phyloP scores from a whole-genome alignment of 2,888 invertebrate genomes.

The Idaea biselata region DNA sequence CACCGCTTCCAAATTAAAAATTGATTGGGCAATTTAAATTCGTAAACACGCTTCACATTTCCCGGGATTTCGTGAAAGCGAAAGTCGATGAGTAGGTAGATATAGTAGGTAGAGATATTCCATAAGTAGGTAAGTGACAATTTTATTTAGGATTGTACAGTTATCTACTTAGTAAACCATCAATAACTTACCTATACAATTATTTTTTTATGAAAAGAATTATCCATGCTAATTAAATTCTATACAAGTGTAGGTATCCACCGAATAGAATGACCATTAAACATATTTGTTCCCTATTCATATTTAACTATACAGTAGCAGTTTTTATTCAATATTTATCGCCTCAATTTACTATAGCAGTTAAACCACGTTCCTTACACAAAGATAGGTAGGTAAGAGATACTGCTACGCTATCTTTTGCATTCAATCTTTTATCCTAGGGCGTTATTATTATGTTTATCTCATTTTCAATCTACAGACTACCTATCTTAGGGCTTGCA shows the following conservation, averaged over 20 bases:
- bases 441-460: not conserved
- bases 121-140: not conserved
- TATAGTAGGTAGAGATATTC: slow-evolving; percentile 14
- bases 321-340: not conserved
- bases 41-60: slow-evolving; percentile 60
- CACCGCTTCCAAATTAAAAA: slow-evolving; percentile 58
- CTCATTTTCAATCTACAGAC: not conserved
- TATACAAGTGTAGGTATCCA: no score
- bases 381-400: not conserved
- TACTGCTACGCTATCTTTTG: not conserved
- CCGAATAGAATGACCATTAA: not conserved
- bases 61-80: slow-evolving; percentile 31
- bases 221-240: not conserved
- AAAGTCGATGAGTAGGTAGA: slow-evolving; percentile 46
- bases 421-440: not conserved
- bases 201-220: no score
- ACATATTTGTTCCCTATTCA: not conserved
- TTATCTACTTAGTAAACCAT: not conserved
- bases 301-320: not conserved
- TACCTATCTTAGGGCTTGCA: not conserved
- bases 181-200: no score
- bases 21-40: slow-evolving; percentile 73
- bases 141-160: not conserved
- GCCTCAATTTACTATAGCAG: not conserved
- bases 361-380: not conserved